Percentiles rank a stretch among this genome's conserved stretches.
Evolutionary conservation across 1,140 invertebrate genomes (phyloP).

Genomic region (Acromyrmex echinatior): DNA sequence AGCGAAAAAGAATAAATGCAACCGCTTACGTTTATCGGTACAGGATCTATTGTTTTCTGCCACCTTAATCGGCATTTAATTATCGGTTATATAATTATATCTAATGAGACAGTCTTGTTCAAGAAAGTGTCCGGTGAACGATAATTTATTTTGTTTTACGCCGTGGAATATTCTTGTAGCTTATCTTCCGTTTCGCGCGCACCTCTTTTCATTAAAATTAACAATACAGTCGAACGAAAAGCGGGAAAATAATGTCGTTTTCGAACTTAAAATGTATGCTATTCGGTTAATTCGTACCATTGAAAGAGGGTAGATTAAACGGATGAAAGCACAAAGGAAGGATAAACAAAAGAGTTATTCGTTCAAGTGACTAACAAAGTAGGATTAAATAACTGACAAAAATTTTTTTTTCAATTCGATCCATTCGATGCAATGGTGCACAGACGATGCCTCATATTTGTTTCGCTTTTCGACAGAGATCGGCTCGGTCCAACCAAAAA

Average conservation of each 20-base stretch:
- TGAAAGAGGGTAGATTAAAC: not conserved
- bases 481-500: conserved; percentile 1
- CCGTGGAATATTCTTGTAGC: not conserved
- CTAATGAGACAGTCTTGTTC: conserved; percentile 16
- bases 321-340: not conserved
- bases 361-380: not conserved
- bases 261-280: not conserved
- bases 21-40: not conserved
- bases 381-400: conserved; percentile 21
- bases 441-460: conserved; percentile 16
- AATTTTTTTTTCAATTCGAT: not conserved
- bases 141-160: conserved; percentile 26
- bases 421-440: not conserved
- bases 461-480: conserved; percentile 45
- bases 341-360: not conserved
- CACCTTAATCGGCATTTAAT: conserved; percentile 48
- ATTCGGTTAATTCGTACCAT: conserved; percentile 16
- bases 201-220: conserved; percentile 21
- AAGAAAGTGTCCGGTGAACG: conserved; percentile 3
- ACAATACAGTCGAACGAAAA: not conserved
- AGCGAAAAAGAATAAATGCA: conserved; percentile 32
- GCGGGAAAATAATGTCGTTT: not conserved
- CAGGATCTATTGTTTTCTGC: conserved; percentile 8
- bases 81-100: conserved; percentile 57
- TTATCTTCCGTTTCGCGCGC: not conserved